Conservation (phyloP, 1,140 invertebrate species). For the Euura saliciscinereae region DNA sequence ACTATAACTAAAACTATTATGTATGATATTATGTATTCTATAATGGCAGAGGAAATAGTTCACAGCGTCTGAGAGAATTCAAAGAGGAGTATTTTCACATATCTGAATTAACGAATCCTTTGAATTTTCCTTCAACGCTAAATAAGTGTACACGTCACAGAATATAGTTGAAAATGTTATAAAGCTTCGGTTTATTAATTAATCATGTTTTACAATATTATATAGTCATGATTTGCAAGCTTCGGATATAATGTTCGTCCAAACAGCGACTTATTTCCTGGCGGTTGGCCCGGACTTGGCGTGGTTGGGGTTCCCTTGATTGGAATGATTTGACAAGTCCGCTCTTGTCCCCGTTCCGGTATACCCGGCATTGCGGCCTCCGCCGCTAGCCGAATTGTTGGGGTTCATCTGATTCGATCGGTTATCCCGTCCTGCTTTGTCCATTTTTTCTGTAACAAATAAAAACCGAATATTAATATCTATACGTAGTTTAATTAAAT, state of each 20-base stretch:
- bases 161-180: not conserved
- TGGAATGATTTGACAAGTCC: slow-evolving; percentile 19
- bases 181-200: not conserved
- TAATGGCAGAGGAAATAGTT: not conserved
- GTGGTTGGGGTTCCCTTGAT: not conserved
- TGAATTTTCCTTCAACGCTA: not conserved
- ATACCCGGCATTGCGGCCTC: slow-evolving; percentile 24
- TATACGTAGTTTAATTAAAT: too few relatives aligned
- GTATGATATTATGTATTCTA: not conserved
- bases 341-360: not conserved
- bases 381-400: not conserved
- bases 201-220: not conserved
- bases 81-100: not conserved
- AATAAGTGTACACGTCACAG: not conserved
- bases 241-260: too few relatives aligned
- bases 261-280: not conserved
- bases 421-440: not conserved
- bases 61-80: not conserved
- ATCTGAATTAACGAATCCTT: not conserved
- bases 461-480: too few relatives aligned
- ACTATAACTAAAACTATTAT: too few relatives aligned
- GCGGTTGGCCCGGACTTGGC: not conserved
- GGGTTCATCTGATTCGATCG: slow-evolving; percentile 24
- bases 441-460: not conserved
- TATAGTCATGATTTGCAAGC: too few relatives aligned